Evolutionary conservation across 2,888 invertebrate genomes (phyloP), one percentile per base, ranked within the genome.

Genomic region (Microdon myrmicae): DNA sequence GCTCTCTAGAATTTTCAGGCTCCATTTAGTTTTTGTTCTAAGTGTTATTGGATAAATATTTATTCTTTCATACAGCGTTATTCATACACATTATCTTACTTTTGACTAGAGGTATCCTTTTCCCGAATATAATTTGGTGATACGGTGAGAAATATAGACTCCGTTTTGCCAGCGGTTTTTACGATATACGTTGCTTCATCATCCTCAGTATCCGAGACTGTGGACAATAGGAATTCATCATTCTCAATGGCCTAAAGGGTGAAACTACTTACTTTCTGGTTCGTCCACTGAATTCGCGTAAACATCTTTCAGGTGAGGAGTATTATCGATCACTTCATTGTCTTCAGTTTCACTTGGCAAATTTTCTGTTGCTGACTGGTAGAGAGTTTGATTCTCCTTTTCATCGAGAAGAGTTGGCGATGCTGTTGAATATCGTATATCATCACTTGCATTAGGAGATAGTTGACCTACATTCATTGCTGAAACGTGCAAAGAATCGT

Each of bases 81-180:
- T 1, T 13, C 12, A 20, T 20, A 13, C 29, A 2, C 7, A 28
- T 8, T 13, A 31, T 28, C 38, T 19, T 74, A 83, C 74, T 74
- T 74, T 67, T 78, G 78, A 37, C 75, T 82, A 34, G 80, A 72
- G 2, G 80, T 72, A 72, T 84, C 82, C 59, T 79, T 80, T 74
- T 85, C 85, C 54, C 81, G 82, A 25, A 85, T 79, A 64, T 81
- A 80, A 26, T 82, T 82, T 19, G 68, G 74, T 4, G 82, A 82
- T 61, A 84, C 75, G 10, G 82, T 78, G 16, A 84, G 70, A 59
- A 83, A 81, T 51, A 83, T 67, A 9, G 81, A 77, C 25, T 82
- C 81, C 31, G 74, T 74, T 4, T 76, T 75, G 25, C 74, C 69
- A 10, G 70, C 70, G 10, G 67, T 54, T 17, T 70, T 70, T 0